Conservation (phyloP, 2,888 invertebrate genomes). For the Eucriotettix oculatus region DNA sequence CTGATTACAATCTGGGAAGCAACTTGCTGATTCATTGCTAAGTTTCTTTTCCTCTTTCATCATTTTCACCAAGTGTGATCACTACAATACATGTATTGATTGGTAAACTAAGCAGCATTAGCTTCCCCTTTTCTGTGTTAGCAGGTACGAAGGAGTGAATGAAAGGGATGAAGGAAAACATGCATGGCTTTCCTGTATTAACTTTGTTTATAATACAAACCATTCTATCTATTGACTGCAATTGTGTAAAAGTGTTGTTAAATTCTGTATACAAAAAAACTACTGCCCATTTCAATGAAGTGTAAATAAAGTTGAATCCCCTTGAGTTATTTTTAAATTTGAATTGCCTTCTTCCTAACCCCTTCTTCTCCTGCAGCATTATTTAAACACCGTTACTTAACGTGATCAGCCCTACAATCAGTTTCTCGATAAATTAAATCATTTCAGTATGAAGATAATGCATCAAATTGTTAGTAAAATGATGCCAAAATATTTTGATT, state of each 20-base stretch:
- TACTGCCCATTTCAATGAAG: slow-evolving; percentile 9
- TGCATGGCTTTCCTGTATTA: slow-evolving; percentile 4
- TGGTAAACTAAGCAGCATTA: not conserved
- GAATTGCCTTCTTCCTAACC: too few species aligned
- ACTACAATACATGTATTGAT: not conserved
- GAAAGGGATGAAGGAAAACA: not conserved
- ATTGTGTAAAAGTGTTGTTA: slow-evolving; percentile 11
- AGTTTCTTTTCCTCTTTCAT: not conserved
- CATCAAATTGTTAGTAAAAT: too few species aligned
- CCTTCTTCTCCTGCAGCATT: too few species aligned
- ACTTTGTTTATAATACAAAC: slow-evolving; percentile 1
- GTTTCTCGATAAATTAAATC: too few species aligned
- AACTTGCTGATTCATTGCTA: not conserved
- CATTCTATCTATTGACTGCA: slow-evolving; percentile 6
- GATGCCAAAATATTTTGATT: too few species aligned
- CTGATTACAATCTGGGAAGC: too few species aligned
- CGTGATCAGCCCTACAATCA: too few species aligned
- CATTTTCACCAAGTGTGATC: not conserved
- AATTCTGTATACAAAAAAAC: slow-evolving; percentile 10
- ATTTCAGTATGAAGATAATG: too few species aligned
- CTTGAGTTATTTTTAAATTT: not conserved
- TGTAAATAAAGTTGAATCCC: slow-evolving; percentile 11
- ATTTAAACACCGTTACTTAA: too few species aligned
- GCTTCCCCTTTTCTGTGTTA: slow-evolving; percentile 1
- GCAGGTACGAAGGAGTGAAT: not conserved